A percentile compares a stretch with the other conserved stretches of the same genome.
Evolutionary conservation across 53 echinoderm and acorn worm genomes (phyloP).

Genomic region (Astropecten irregularis): DNA sequence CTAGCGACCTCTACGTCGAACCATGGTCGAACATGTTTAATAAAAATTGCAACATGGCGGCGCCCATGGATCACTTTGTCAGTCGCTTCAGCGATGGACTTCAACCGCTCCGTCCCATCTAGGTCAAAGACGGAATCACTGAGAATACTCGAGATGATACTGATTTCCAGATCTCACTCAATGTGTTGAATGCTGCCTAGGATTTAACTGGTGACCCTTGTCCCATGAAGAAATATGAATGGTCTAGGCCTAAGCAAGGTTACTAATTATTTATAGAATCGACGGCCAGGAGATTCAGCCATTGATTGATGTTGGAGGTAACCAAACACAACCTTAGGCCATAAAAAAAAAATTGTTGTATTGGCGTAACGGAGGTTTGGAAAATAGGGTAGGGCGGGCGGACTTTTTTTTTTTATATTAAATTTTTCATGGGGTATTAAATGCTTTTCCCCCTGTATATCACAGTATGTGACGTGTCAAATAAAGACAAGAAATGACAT

Average conservation of each 20-base stretch:
- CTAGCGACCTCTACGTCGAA: constrained; percentile 52
- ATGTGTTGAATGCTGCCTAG: constrained; percentile 42
- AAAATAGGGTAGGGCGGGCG: too few species aligned
- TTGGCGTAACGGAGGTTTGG: too few species aligned
- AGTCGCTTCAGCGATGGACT: constrained; percentile 50
- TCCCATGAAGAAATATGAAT: constrained; percentile 60
- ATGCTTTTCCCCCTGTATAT: too few species aligned
- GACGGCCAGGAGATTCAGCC: constrained; percentile 59
- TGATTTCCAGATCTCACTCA: constrained; percentile 46
- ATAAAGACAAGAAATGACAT: too few species aligned
- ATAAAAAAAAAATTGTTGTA: too few species aligned
- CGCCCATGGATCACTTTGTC: constrained; percentile 61
- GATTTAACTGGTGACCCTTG: constrained; percentile 76
- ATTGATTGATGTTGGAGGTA: constrained; percentile 49
- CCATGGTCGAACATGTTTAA: too few species aligned
- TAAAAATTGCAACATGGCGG: constrained; percentile 14
- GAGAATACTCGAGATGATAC: background rate
- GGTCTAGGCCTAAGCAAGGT: too few species aligned
- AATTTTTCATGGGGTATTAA: too few species aligned
- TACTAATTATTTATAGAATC: constrained; percentile 59
- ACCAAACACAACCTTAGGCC: too few species aligned
- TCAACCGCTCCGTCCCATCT: constrained; percentile 39
- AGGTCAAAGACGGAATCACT: constrained; percentile 47
- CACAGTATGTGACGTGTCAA: too few species aligned
- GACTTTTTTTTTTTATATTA: too few species aligned